Conservation (phyloP, 2,797 vertebrate species). For the Anabacerthia variegaticeps region DNA sequence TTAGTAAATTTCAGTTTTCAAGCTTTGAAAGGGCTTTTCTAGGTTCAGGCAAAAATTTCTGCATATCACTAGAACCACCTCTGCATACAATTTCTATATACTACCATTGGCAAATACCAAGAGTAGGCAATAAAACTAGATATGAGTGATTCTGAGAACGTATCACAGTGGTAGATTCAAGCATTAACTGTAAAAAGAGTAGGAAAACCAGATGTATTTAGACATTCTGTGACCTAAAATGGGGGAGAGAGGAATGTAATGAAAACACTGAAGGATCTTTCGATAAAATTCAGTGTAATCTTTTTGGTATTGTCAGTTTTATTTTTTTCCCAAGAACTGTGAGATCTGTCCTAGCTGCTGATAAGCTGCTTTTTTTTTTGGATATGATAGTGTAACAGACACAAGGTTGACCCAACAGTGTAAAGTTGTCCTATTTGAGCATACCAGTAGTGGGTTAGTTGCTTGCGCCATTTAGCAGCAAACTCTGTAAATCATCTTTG, state of each 20-base stretch:
- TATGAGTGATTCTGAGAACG: not conserved
- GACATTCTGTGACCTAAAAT: not conserved
- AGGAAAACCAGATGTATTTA: not conserved
- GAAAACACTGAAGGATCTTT: not conserved
- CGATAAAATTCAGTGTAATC: not conserved
- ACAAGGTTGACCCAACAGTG: not conserved
- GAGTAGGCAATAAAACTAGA: not conserved
- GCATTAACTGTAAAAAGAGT: not conserved
- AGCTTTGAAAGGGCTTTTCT: not conserved
- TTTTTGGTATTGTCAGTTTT: not conserved
- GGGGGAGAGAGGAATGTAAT: not conserved
- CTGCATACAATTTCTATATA: not conserved
- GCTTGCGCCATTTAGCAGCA: not conserved
- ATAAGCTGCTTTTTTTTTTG: not conserved
- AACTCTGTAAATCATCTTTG: not conserved
- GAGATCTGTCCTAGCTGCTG: not conserved
- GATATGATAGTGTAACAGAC: not conserved
- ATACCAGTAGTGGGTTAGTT: not conserved
- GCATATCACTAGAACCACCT: not conserved
- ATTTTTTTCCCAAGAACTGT: not conserved
- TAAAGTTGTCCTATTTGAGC: not conserved
- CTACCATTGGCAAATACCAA: not conserved
- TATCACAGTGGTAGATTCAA: not conserved
- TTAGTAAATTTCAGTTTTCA: constrained; percentile 40
- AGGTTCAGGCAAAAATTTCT: constrained; percentile 11